Percentiles rank a stretch among this genome's conserved stretches.
Conservation (phyloP, 2,113 vertebrate species). For the Proteles cristata region DNA sequence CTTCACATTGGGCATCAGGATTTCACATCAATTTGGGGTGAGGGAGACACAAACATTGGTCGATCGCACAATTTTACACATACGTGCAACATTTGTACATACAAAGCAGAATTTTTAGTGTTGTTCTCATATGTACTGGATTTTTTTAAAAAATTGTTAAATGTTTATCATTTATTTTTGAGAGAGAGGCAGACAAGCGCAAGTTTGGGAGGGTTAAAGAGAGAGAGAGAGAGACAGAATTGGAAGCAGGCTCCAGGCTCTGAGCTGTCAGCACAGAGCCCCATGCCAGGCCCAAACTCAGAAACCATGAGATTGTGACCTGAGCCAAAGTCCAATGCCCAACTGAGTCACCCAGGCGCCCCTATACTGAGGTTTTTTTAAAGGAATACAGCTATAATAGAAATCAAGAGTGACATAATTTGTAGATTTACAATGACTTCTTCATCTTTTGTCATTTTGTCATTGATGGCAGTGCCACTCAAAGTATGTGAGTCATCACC, state of each 20-base stretch:
- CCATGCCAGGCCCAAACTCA: rapidly evolving
- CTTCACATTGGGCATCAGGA: not conserved
- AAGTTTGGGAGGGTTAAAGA: not conserved
- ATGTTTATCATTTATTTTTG: not conserved
- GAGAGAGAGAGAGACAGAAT: not conserved
- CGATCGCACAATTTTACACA: not conserved
- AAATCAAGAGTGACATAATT: not conserved
- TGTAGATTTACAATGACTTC: not conserved
- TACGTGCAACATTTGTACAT: not conserved
- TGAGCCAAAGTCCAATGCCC: not conserved
- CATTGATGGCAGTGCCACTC: not conserved
- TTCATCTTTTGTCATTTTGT: not conserved
- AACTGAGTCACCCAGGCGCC: not conserved
- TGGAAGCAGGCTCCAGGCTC: not conserved
- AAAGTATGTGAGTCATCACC: no score
- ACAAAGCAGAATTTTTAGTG: not conserved
- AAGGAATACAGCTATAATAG: not conserved
- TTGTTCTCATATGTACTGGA: not conserved
- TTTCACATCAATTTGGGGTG: not conserved
- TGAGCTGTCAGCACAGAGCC: not conserved
- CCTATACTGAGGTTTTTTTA: not conserved
- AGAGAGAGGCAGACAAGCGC: not conserved
- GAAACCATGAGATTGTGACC: not conserved
- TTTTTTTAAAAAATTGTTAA: not conserved
- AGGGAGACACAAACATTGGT: not conserved